phyloP scores from a whole-genome alignment of 2,113 vertebrate genomes.

The Hydrochoerus hydrochaeris region DNA sequence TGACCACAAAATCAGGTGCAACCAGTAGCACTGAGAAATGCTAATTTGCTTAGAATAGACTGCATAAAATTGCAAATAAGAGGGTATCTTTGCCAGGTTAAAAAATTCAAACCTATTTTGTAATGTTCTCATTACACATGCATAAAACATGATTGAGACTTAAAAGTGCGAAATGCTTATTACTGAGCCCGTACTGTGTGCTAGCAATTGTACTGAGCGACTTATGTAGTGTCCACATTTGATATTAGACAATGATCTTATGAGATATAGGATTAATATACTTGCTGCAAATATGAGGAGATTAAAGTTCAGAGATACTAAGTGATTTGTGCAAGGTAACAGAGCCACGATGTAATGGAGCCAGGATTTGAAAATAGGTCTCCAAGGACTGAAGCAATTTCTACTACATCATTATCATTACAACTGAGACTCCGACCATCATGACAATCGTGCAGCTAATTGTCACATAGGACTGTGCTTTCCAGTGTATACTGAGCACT shows the following conservation, averaged over 20 bases:
- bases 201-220: background rate
- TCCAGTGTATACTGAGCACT: background rate
- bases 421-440: background rate
- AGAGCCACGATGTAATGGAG: background rate
- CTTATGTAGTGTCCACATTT: background rate
- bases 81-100: background rate
- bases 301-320: conserved; percentile 10
- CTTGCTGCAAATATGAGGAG: background rate
- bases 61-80: conserved; percentile 17
- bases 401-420: background rate
- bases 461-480: background rate
- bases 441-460: background rate
- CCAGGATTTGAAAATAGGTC: conserved; percentile 8
- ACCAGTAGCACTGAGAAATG: background rate
- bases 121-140: background rate
- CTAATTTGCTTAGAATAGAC: background rate
- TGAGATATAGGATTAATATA: background rate
- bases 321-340: conserved; percentile 22
- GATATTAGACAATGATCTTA: background rate
- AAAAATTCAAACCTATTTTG: background rate
- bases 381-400: background rate
- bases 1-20: background rate
- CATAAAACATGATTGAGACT: background rate
- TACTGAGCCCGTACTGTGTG: background rate
- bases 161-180: background rate